Conservation (phyloP, 30 jellyfish, hydroid and myxozoan species). For the Morbakka virulenta region DNA sequence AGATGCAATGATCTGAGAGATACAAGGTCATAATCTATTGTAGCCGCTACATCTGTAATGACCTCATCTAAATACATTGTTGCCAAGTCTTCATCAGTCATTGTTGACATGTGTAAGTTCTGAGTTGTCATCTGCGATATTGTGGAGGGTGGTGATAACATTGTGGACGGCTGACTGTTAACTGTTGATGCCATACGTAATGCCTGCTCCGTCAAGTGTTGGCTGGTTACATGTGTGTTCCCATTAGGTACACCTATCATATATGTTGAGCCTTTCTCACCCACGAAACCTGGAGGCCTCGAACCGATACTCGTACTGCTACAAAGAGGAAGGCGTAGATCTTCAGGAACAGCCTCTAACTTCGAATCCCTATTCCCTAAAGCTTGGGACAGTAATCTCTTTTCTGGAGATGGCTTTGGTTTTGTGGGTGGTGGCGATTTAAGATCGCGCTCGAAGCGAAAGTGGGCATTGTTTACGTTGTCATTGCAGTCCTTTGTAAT, state of each 20-base stretch:
- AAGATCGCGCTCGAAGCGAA: background rate
- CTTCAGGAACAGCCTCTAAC: background rate
- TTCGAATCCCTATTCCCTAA: background rate
- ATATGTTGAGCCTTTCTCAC: too few relatives aligned
- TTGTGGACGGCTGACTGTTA: too few relatives aligned
- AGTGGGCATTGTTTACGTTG: background rate
- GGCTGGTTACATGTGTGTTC: background rate
- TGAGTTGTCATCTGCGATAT: background rate
- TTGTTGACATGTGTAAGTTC: too few relatives aligned
- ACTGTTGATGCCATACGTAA: background rate
- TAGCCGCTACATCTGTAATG: constrained; percentile 71
- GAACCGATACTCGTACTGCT: background rate
- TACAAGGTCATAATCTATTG: constrained; percentile 55
- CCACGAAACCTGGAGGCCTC: too few relatives aligned
- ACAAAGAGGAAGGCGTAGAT: background rate
- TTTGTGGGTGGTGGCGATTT: constrained; percentile 73
- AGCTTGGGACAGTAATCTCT: background rate
- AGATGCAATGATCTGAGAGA: constrained; percentile 9
- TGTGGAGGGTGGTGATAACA: too few relatives aligned
- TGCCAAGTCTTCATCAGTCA: constrained; percentile 38
- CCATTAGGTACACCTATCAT: background rate
- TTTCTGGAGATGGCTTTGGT: constrained; percentile 72
- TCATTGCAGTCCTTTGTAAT: background rate
- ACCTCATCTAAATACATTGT: constrained; percentile 58
- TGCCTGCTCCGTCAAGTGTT: background rate